These are phyloP conservation scores for Anabacerthia variegaticeps DNA, from an alignment of 2,797 vertebrate genomes.

Conservation along the genomic window DNA sequence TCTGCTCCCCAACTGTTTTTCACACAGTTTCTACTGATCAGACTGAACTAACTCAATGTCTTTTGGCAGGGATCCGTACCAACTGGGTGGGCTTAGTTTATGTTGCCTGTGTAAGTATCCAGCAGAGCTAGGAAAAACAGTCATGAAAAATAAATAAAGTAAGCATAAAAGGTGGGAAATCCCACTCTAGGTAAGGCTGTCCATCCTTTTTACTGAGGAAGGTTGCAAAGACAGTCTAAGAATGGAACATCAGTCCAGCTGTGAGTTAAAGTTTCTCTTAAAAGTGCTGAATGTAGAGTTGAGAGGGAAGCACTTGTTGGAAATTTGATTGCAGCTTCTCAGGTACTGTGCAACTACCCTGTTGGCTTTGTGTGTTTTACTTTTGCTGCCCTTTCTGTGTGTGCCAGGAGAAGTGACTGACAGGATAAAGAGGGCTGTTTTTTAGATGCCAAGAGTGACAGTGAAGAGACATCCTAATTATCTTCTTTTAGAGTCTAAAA, in stretches of 20 bases:
- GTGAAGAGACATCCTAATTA: neutral
- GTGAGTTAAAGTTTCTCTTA: neutral
- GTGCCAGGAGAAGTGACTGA: neutral
- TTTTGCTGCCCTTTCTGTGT: neutral
- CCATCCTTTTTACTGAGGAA: neutral
- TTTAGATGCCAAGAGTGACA: neutral
- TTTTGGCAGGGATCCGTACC: neutral
- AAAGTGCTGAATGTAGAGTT: neutral
- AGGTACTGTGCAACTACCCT: neutral
- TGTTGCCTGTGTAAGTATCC: neutral
- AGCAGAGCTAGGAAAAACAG: neutral
- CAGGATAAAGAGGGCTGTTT: neutral
- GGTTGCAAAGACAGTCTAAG: neutral
- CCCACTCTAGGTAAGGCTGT: neutral
- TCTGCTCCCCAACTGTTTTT: neutral
- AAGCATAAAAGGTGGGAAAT: neutral
- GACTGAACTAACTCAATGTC: neutral
- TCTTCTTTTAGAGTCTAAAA: neutral
- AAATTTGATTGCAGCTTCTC: neutral
- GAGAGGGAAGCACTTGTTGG: neutral
- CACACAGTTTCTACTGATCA: neutral
- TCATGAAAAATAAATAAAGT: neutral
- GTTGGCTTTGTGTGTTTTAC: neutral
- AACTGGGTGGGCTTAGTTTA: neutral
- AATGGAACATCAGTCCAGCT: neutral